Evolutionary conservation across 2,113 vertebrate genomes (phyloP).

Genomic region (Cygnus buccinator): DNA sequence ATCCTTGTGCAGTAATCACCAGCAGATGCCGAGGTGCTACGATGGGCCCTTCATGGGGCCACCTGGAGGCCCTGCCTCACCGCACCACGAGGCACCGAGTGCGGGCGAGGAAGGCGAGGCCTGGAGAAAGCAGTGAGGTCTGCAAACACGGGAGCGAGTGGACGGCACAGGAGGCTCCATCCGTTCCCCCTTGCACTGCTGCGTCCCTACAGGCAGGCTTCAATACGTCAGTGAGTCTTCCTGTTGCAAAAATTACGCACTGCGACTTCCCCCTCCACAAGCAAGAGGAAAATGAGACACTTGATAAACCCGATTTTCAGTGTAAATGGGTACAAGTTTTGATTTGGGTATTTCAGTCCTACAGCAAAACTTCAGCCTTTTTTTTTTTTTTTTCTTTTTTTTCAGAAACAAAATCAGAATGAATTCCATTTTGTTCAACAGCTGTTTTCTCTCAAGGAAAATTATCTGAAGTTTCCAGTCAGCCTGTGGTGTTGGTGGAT

Average conservation of each 20-base stretch:
- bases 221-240: neutral
- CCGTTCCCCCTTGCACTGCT: rapidly evolving
- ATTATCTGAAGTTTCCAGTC: neutral
- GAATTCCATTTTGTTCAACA: neutral
- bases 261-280: neutral
- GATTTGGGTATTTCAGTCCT: neutral
- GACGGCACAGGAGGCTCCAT: neutral
- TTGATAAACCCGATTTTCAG: neutral
- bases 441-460: conserved; percentile 28
- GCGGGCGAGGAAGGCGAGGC: neutral
- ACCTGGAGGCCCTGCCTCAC: neutral
- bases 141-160: neutral
- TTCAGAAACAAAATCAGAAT: neutral
- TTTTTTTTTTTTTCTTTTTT: neutral
- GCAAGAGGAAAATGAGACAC: neutral
- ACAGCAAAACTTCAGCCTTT: neutral
- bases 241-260: neutral
- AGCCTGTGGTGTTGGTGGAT: neutral
- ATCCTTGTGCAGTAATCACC: neutral
- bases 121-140: neutral
- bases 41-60: neutral
- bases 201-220: neutral
- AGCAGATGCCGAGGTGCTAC: neutral
- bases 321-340: neutral
- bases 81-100: rapidly evolving